Evolutionary conservation across 2,888 invertebrate species (phyloP).

Genomic region (Hylaea fasciaria): DNA sequence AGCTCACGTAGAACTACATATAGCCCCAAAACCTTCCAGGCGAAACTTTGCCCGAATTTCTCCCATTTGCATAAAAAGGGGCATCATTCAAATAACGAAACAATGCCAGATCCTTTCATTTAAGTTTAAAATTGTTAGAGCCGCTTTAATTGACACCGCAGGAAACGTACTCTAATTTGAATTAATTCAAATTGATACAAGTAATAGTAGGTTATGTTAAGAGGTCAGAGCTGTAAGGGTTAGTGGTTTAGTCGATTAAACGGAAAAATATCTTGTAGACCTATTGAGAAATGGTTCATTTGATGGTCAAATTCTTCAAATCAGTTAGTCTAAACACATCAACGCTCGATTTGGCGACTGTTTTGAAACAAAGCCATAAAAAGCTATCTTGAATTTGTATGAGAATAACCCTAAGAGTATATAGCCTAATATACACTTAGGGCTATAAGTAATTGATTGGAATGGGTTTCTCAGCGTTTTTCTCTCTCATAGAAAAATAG

Average conservation of each 20-base stretch:
- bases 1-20: constrained; percentile 14
- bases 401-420: too few species aligned
- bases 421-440: too few species aligned
- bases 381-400: too few species aligned
- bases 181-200: constrained; percentile 68
- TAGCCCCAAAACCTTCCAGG: constrained; percentile 63
- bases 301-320: too few species aligned
- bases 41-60: constrained; percentile 63
- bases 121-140: constrained; percentile 78
- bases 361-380: too few species aligned
- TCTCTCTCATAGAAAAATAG: too few species aligned
- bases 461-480: too few species aligned
- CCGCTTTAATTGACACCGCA: constrained; percentile 72
- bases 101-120: constrained; percentile 77
- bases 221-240: constrained; percentile 7
- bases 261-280: too few species aligned
- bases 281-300: too few species aligned
- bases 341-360: too few species aligned
- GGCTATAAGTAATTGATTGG: too few species aligned
- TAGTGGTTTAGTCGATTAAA: background rate
- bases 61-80: constrained; percentile 81
- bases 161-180: constrained; percentile 57
- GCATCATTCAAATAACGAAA: constrained; percentile 76
- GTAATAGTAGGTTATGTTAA: constrained; percentile 5
- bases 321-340: too few species aligned